Evolutionary conservation across 2,113 vertebrate genomes (phyloP).

Genomic region (Dissostichus mawsoni): DNA sequence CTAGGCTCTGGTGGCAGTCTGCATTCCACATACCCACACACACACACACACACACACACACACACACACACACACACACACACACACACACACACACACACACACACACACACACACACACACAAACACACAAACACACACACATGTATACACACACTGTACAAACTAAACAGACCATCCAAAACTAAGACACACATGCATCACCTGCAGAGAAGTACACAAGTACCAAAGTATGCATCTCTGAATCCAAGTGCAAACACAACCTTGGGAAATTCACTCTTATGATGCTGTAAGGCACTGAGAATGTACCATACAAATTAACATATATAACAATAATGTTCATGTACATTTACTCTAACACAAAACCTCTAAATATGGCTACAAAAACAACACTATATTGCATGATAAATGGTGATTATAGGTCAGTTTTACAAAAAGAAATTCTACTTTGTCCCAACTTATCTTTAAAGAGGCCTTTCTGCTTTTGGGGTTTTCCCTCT

Average conservation of each 20-base stretch:
- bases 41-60: slow-evolving; percentile 18
- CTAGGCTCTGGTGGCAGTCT: slow-evolving; percentile 52
- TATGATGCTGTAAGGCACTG: not conserved
- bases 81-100: slow-evolving; percentile 35
- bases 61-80: slow-evolving; percentile 43
- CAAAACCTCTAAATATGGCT: not conserved
- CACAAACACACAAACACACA: too few relatives aligned
- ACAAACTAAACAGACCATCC: slow-evolving; percentile 45
- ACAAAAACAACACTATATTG: not conserved
- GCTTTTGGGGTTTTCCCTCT: too few relatives aligned
- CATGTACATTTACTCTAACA: not conserved
- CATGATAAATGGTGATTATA: not conserved
- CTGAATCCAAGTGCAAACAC: slow-evolving; percentile 41
- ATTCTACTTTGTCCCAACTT: too few relatives aligned
- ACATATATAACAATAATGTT: not conserved
- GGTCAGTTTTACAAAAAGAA: not conserved
- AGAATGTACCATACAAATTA: not conserved
- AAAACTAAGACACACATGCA: slow-evolving; percentile 43
- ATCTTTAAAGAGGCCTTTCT: too few relatives aligned
- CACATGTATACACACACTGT: not conserved
- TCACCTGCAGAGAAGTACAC: slow-evolving; percentile 57
- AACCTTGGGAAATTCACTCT: slow-evolving; percentile 6
- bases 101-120: slow-evolving; percentile 11
- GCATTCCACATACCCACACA: slow-evolving; percentile 55
- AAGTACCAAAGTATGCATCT: slow-evolving; percentile 41